Conservation (phyloP, 2,797 vertebrate species). For the Melanogrammus aeglefinus region DNA sequence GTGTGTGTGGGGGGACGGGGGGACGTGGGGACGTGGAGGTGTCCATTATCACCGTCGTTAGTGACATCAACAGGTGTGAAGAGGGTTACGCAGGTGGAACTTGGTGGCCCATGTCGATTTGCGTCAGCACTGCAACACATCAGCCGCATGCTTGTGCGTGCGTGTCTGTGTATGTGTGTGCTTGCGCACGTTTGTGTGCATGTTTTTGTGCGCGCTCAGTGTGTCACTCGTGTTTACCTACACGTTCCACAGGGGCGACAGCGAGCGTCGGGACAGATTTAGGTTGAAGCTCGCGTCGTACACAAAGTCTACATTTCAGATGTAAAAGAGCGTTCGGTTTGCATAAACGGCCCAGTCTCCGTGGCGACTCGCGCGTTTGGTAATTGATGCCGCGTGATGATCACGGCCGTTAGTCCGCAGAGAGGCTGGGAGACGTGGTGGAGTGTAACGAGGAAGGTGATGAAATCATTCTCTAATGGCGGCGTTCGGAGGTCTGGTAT, state of each 20-base stretch:
- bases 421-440: slow-evolving; percentile 37
- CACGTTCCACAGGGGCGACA: background rate
- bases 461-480: slow-evolving; percentile 61
- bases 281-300: background rate
- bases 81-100: no score
- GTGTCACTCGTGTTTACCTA: background rate
- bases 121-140: no score
- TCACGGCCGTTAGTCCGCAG: slow-evolving; percentile 34
- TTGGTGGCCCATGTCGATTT: no score
- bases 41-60: no score
- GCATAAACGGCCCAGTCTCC: background rate
- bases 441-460: slow-evolving; percentile 56
- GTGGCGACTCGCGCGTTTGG: background rate
- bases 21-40: no score
- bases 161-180: background rate
- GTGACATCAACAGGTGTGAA: no score
- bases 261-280: background rate
- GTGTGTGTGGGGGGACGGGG: no score
- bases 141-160: no score
- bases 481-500: slow-evolving; percentile 42
- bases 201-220: no score
- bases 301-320: background rate
- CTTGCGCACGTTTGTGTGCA: no score
- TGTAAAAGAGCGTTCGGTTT: background rate
- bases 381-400: background rate